Base-by-base conservation (phyloP, 2,888 invertebrate genomes). In the Agonum fuliginosum region DNA sequence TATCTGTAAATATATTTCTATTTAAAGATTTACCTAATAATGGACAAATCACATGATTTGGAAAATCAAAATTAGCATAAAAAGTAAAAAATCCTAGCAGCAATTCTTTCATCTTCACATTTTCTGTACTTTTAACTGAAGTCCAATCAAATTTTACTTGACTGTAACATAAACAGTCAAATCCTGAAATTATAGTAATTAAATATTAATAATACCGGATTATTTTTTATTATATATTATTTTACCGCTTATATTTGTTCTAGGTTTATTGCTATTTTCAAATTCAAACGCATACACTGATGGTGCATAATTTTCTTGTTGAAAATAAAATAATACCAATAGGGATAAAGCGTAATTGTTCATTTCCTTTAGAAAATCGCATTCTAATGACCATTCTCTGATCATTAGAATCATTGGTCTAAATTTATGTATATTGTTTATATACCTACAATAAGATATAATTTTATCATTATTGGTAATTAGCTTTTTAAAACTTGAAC, bases 321-420 rank as follows among this genome's bases (percentile, higher is more conserved):
- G 75, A 14, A 75, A 67, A 65, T 75, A 75, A 67, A 75, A 75
- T 67, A 75, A 75, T 75, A 75, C 67, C 30, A 75, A n/a, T 48
- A 75, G 20, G 3, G 75, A 75, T 51, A 75, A 37, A 12, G 75
- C 67, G 37, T 75, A 75, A 67, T 75, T 75, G 22, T 75, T 75
- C 2, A 75, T 67, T 17, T 75, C 37, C 34, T 41, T 72, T 14
- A 62, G 4, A 12, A 41, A 75, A 37, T 51, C 67, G 12, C 48
- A 75, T 5, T 46, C 48, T 1, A 34, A 20, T 12, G 75, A 46
- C 75, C 75, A 75, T 67, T 75, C 75, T 51, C 75, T 67, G 19
- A 75, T 48, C 41, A 75, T 67, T 30, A 75, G 24, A 22, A 75
- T 75, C 22, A 75, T 30, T 12, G 30, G 20, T 20, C 67, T 43